phyloP scores from a whole-genome alignment of 2,797 vertebrate species.

The Oreochromis grahami region DNA sequence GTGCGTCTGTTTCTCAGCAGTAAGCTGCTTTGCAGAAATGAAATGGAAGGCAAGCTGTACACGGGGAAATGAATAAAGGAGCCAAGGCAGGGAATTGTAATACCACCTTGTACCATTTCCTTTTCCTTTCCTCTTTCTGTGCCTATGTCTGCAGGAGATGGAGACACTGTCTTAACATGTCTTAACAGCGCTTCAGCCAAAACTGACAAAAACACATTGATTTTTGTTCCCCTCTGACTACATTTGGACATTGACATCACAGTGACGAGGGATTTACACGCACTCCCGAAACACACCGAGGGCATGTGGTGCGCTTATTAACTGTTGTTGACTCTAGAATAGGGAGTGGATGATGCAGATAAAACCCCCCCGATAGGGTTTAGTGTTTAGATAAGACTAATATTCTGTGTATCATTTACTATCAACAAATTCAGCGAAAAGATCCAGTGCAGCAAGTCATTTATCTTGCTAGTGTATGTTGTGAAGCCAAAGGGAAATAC shows the following conservation, averaged over 20 bases:
- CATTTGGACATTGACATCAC: neutral
- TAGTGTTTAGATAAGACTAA: neutral
- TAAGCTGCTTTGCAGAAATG: conserved; percentile 37
- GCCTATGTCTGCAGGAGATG: neutral
- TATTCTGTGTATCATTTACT: neutral
- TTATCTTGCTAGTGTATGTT: neutral
- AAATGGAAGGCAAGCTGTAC: conserved; percentile 1
- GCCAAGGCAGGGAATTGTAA: neutral
- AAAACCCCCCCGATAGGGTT: neutral
- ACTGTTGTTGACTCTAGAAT: neutral
- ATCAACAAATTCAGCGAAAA: neutral
- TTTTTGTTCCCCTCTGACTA: neutral
- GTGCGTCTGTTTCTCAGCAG: neutral
- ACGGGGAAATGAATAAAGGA: neutral
- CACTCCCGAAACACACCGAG: neutral
- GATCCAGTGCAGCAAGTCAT: neutral
- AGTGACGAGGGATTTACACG: neutral
- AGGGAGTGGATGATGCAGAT: neutral
- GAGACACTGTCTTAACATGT: neutral
- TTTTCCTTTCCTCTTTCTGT: neutral
- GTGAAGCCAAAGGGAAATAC: neutral
- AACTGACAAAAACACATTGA: neutral
- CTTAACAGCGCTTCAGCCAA: neutral
- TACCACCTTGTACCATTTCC: neutral
- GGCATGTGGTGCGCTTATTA: neutral